A percentile compares a stretch with the other conserved stretches of the same genome.
Evolutionary conservation across 2,113 vertebrate species (phyloP).

Genomic region (Pithys albifrons): DNA sequence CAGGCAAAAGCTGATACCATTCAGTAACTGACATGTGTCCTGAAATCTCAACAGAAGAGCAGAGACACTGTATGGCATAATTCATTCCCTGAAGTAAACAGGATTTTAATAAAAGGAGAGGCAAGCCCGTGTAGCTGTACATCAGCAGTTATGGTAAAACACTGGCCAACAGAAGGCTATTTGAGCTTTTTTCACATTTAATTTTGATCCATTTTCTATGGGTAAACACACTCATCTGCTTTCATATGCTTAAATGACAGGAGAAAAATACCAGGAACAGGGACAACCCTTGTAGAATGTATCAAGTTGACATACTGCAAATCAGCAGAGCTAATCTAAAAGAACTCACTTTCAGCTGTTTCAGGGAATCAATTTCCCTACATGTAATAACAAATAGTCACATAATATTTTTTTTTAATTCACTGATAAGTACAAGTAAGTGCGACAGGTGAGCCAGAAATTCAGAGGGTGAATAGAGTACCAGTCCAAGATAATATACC

Average conservation of each 20-base stretch:
- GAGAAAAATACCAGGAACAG: background rate
- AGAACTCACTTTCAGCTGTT: background rate
- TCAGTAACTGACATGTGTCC: background rate
- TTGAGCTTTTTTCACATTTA: background rate
- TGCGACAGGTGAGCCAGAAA: background rate
- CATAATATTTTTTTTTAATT: background rate
- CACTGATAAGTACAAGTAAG: background rate
- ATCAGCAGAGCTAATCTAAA: background rate
- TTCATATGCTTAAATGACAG: background rate
- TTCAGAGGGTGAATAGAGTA: background rate
- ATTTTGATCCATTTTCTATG: background rate
- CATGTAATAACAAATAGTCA: background rate
- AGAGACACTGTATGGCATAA: background rate
- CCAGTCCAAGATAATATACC: background rate
- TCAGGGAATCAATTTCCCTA: background rate
- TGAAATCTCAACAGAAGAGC: background rate
- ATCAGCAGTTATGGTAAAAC: background rate
- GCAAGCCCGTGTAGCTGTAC: background rate
- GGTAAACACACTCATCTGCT: background rate
- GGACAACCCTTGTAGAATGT: background rate
- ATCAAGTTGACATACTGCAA: background rate
- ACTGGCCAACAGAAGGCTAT: background rate
- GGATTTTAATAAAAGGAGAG: background rate
- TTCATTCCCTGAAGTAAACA: background rate
- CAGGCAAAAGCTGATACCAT: background rate